phyloP scores from a whole-genome alignment of 1,140 invertebrate species.

The Anastatus disparis region DNA sequence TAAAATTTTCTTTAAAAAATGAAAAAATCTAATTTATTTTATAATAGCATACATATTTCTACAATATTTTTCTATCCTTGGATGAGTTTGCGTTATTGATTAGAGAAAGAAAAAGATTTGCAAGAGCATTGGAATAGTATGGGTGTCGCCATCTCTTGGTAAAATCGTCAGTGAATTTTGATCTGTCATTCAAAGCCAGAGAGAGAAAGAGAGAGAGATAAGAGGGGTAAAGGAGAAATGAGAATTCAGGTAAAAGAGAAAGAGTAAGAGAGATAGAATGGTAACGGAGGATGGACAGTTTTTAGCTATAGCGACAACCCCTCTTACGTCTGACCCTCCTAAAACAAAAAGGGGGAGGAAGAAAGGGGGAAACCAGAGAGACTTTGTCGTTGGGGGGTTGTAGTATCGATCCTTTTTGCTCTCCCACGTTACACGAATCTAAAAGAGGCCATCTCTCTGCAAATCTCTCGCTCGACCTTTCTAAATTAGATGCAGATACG shows the following conservation, averaged over 20 bases:
- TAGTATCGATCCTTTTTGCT: conserved; percentile 60
- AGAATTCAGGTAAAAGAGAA: conserved; percentile 51
- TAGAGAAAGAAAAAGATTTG: conserved; percentile 6
- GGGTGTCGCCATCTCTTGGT: conserved; percentile 61
- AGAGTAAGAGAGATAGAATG: conserved; percentile 42
- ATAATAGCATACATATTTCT: background rate
- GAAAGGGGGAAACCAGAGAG: too few species aligned
- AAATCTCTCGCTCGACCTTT: conserved; percentile 37
- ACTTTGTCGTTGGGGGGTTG: conserved; percentile 45
- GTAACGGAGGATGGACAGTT: conserved; percentile 54
- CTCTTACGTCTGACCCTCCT: conserved; percentile 52
- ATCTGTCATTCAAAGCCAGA: conserved; percentile 36
- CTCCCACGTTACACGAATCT: conserved; percentile 59
- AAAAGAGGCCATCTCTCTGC: conserved; percentile 36
- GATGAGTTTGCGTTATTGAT: conserved; percentile 51
- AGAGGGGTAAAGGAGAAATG: conserved; percentile 40
- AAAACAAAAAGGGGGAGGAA: conserved; percentile 49
- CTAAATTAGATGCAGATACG: conserved; percentile 20
- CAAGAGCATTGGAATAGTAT: background rate
- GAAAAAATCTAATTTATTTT: too few species aligned
- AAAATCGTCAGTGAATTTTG: conserved; percentile 48
- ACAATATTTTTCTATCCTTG: background rate
- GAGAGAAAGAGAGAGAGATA: too few species aligned
- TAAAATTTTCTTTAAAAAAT: too few species aligned
- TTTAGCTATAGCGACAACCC: conserved; percentile 51